These are phyloP conservation scores for Steromphala cineraria DNA, from an alignment of 2,888 invertebrate species.

Conservation along the genomic window DNA sequence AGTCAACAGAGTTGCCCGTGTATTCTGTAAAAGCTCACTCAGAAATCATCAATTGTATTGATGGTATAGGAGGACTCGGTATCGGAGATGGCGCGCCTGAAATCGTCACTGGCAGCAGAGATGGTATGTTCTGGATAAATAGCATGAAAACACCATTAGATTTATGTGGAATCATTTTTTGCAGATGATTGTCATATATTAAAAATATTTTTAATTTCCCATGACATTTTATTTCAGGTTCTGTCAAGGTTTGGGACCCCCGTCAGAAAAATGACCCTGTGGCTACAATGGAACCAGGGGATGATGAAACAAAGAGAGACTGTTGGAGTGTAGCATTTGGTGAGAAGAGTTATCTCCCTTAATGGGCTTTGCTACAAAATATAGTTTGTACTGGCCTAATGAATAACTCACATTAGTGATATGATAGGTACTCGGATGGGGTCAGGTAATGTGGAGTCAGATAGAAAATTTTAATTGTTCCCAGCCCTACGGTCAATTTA, in stretches of 20 bases:
- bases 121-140: conserved; percentile 80
- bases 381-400: background rate
- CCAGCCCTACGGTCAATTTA: too few relatives aligned
- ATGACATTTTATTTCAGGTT: conserved; percentile 77
- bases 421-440: too few relatives aligned
- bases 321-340: conserved; percentile 96
- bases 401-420: too few relatives aligned
- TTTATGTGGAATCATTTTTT: too few relatives aligned
- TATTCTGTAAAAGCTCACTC: conserved; percentile 88
- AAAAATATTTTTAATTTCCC: background rate
- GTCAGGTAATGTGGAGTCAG: too few relatives aligned
- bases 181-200: too few relatives aligned
- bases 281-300: conserved; percentile 88
- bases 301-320: conserved; percentile 82
- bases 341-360: conserved; percentile 50
- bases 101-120: conserved; percentile 93
- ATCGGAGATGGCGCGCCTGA: conserved; percentile 94
- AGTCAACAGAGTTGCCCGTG: conserved; percentile 65
- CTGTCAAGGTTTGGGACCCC: conserved; percentile 96
- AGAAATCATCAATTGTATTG: conserved; percentile 92
- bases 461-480: too few relatives aligned
- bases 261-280: conserved; percentile 92
- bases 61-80: conserved; percentile 90
- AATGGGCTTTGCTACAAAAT: background rate
- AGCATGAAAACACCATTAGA: too few relatives aligned